Conservation (phyloP, 1,140 invertebrate genomes). For the Babylonia areolata region DNA sequence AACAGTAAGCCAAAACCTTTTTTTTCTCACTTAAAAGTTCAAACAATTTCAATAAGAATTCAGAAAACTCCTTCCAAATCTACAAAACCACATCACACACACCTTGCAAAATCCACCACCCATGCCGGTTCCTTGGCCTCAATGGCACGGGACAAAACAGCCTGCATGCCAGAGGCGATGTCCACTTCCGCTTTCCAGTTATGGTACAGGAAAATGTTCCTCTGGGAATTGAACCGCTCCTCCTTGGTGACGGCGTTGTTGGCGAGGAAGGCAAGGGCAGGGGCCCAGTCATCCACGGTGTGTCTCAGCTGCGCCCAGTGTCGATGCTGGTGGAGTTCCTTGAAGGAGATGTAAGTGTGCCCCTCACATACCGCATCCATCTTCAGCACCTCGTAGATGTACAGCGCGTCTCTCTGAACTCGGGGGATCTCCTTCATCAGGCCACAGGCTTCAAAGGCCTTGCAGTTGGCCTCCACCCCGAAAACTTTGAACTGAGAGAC, state of each 20-base stretch:
- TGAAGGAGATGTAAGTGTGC: conserved; percentile 52
- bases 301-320: conserved; percentile 2
- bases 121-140: conserved; percentile 43
- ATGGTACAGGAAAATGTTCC: conserved; percentile 55
- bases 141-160: conserved; percentile 45
- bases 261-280: conserved; percentile 57
- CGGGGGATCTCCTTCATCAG: conserved; percentile 47
- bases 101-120: conserved; percentile 61
- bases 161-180: conserved; percentile 48
- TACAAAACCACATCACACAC: background rate
- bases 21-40: too few relatives aligned
- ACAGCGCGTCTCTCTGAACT: conserved; percentile 54
- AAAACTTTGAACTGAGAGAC: conserved; percentile 53
- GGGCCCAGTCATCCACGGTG: conserved; percentile 43
- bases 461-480: conserved; percentile 57
- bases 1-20: too few relatives aligned
- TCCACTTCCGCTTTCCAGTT: conserved; percentile 64
- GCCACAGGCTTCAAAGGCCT: conserved; percentile 47
- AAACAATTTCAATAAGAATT: too few relatives aligned
- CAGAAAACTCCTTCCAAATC: too few relatives aligned
- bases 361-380: conserved; percentile 55
- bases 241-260: conserved; percentile 52
- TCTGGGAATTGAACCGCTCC: conserved; percentile 40
- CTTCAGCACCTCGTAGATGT: conserved; percentile 66
- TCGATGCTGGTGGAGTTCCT: conserved; percentile 31